A percentile compares a stretch with the other conserved stretches of the same genome.
phyloP scores from a whole-genome alignment of 2,113 vertebrate species.

The Mesembrinibis cayennensis region DNA sequence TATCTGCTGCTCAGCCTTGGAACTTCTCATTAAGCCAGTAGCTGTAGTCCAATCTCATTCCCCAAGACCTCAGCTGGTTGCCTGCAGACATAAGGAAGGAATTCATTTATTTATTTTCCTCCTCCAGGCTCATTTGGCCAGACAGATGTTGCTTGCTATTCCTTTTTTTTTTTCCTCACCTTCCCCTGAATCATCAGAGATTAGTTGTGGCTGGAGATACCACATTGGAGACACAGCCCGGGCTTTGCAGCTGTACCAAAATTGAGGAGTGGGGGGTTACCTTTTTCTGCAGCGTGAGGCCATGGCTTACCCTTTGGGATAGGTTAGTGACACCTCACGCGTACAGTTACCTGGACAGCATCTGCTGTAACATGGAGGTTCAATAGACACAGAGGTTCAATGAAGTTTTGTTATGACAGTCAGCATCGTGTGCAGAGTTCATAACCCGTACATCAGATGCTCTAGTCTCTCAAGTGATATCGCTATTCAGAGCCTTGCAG shows the following conservation, averaged over 20 bases:
- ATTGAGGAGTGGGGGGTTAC: not conserved
- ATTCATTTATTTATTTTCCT: not conserved
- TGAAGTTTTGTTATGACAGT: not conserved
- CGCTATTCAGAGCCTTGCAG: not conserved
- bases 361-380: not conserved
- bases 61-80: not conserved
- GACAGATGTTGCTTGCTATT: not conserved
- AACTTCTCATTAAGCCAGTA: not conserved
- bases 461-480: not conserved
- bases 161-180: not conserved
- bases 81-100: conserved; percentile 21
- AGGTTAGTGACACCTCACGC: not conserved
- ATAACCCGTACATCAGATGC: rapidly evolving
- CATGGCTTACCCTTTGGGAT: not conserved
- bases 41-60: not conserved
- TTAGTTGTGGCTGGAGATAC: not conserved
- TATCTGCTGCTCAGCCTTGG: not conserved
- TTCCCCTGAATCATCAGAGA: not conserved
- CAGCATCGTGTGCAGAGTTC: rapidly evolving
- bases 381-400: rapidly evolving
- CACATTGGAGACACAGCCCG: not conserved
- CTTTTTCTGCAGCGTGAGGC: not conserved
- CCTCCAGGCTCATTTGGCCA: not conserved
- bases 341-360: not conserved
- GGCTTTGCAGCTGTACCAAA: not conserved